Evolutionary conservation across 92 coral and sea anemone species (phyloP).

Genomic region (Zoanthus sansibaricus): DNA sequence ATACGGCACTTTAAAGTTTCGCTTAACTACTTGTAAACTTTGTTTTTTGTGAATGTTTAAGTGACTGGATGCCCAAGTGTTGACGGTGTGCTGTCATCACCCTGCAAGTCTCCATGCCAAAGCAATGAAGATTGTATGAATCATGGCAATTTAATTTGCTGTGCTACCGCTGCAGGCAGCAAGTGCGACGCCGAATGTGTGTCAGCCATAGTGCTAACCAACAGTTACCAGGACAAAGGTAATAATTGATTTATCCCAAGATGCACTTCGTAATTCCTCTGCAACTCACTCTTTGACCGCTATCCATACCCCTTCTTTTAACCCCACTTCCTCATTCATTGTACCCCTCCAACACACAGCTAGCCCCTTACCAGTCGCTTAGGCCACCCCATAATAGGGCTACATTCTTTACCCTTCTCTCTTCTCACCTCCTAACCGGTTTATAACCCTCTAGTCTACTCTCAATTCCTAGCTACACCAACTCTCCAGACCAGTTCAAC

Average conservation of each 20-base stretch:
- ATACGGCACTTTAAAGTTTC: too few species aligned
- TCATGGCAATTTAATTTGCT: conserved; percentile 41
- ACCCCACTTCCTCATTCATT: too few species aligned
- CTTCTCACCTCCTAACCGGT: too few species aligned
- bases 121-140: conserved; percentile 37
- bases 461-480: too few species aligned
- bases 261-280: neutral
- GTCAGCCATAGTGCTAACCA: conserved; percentile 3
- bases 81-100: conserved; percentile 12
- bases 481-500: too few species aligned
- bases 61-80: conserved; percentile 26
- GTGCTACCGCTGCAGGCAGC: conserved; percentile 27
- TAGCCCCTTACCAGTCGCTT: too few species aligned
- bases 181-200: conserved; percentile 30
- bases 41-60: neutral
- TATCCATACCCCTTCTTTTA: too few species aligned
- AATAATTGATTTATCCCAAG: neutral
- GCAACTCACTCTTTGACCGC: neutral
- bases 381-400: too few species aligned
- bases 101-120: conserved; percentile 31
- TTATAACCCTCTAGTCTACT: too few species aligned
- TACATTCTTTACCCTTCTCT: too few species aligned
- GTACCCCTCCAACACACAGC: too few species aligned
- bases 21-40: too few species aligned
- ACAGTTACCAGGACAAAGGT: neutral